A percentile compares a stretch with the other conserved stretches of the same genome.
Conservation (phyloP, 2,888 invertebrate genomes). For the Tupiocoris notatus region DNA sequence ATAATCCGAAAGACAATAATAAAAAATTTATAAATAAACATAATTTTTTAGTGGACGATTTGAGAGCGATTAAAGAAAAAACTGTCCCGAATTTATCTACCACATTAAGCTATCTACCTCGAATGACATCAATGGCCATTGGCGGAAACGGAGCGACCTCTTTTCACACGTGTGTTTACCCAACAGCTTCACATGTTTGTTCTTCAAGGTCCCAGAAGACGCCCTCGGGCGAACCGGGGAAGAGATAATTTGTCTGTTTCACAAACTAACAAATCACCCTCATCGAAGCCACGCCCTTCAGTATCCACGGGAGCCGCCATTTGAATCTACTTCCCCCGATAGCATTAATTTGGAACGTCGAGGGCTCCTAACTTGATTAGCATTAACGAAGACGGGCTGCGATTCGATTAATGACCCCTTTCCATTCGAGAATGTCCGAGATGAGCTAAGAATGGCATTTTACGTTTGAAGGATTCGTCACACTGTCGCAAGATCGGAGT, state of each 20-base stretch:
- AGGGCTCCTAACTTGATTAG: background rate
- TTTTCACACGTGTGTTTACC: background rate
- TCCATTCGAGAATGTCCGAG: background rate
- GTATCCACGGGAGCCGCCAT: conserved; percentile 2
- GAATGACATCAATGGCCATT: background rate
- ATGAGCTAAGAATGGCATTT: too few species aligned
- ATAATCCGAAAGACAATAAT: too few species aligned
- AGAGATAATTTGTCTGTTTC: conserved; percentile 18
- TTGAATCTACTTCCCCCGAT: background rate
- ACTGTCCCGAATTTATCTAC: too few species aligned
- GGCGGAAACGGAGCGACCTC: background rate
- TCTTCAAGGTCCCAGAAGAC: background rate
- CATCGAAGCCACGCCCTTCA: conserved; percentile 3
- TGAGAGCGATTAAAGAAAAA: too few species aligned
- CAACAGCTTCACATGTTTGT: background rate
- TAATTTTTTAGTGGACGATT: too few species aligned
- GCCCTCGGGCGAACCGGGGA: too few species aligned
- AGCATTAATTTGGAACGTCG: background rate
- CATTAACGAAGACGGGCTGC: background rate
- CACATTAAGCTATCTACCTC: background rate
- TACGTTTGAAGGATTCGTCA: too few species aligned
- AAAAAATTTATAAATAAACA: too few species aligned
- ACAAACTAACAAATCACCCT: conserved; percentile 22
- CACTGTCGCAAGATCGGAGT: too few species aligned
- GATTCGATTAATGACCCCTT: background rate